Percentiles rank a stretch among this genome's conserved stretches.
These are phyloP conservation scores for Eupithecia subumbrata DNA, from an alignment of 2,888 invertebrate species.

Conservation along the genomic window DNA sequence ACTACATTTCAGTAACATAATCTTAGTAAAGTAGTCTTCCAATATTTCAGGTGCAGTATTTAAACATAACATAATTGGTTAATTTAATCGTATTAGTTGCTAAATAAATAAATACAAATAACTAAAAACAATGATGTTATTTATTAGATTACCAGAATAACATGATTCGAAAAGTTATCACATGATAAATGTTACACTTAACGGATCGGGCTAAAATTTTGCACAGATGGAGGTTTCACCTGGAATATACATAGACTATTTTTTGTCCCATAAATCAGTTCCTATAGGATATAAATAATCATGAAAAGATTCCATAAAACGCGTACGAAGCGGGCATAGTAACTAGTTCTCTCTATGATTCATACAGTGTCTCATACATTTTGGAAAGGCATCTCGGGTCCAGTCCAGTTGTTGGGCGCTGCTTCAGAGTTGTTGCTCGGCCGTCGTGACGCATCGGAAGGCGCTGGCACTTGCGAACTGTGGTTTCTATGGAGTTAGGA, in stretches of 20 bases:
- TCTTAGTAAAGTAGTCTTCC: not conserved
- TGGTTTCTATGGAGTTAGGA: conserved; percentile 44
- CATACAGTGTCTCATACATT: conserved; percentile 84
- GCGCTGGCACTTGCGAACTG: conserved; percentile 46
- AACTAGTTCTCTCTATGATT: not conserved
- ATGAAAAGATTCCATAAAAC: not conserved
- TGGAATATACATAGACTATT: not conserved
- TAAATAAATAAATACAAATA: no score
- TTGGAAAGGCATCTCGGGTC: conserved; percentile 95
- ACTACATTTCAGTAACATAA: not conserved
- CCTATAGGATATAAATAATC: not conserved
- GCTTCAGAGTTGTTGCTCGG: conserved; percentile 87
- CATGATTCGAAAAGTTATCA: not conserved
- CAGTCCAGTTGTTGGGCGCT: conserved; percentile 91
- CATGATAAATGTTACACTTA: no score
- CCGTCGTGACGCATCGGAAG: conserved; percentile 56
- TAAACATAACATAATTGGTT: no score
- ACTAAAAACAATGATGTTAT: not conserved
- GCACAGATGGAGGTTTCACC: not conserved
- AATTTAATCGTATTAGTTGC: no score
- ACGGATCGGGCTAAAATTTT: not conserved
- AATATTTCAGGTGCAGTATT: not conserved
- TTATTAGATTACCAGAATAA: not conserved
- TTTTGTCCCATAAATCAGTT: not conserved
- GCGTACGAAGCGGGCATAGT: not conserved